Conservation (phyloP, 2,797 vertebrate species). For the Sebastolobus alascanus region DNA sequence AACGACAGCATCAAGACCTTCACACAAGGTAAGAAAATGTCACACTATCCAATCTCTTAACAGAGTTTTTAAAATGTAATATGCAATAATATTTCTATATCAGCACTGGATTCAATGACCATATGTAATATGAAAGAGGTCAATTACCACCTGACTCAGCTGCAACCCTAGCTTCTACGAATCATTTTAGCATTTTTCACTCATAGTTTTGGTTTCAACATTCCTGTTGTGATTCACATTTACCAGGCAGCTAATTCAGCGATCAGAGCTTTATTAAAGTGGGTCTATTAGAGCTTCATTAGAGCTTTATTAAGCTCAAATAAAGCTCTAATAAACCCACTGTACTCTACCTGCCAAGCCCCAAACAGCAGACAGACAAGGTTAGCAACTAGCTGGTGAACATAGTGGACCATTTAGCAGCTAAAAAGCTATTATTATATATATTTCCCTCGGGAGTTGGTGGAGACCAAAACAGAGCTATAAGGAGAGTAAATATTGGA, state of each 20-base stretch:
- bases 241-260: not conserved
- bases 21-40: constrained; percentile 87
- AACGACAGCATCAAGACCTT: constrained; percentile 87
- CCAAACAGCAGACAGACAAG: not conserved
- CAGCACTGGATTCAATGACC: not conserved
- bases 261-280: not conserved
- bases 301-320: not conserved
- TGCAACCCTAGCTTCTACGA: not conserved
- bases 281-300: no score
- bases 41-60: constrained; percentile 6
- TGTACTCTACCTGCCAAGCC: not conserved
- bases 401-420: not conserved
- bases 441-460: not conserved
- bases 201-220: not conserved
- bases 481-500: not conserved
- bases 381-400: not conserved
- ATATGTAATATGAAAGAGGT: not conserved
- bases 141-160: not conserved
- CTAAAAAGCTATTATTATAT: not conserved
- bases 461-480: not conserved
- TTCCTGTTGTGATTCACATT: not conserved
- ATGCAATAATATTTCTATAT: not conserved
- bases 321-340: not conserved
- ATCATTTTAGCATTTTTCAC: not conserved
- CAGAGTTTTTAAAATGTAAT: not conserved